Conservation (phyloP, 2,888 invertebrate genomes). For the Drosophila gaucha region DNA sequence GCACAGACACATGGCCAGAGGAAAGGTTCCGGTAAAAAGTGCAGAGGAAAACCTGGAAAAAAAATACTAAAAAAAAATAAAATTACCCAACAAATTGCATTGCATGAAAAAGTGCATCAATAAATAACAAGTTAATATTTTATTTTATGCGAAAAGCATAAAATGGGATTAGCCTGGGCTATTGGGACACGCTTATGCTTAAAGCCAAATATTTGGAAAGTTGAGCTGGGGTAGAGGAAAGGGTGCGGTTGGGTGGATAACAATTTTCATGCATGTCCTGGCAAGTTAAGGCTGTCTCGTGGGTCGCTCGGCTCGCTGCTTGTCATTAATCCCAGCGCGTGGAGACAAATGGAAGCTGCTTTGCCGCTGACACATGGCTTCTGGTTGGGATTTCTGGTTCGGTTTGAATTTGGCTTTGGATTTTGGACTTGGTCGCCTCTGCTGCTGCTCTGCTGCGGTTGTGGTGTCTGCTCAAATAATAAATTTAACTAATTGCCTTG, state of each 20-base stretch:
- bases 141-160: slow-evolving; percentile 54
- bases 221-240: not conserved
- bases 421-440: slow-evolving; percentile 22
- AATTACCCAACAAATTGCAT: slow-evolving; percentile 35
- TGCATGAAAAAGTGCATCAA: slow-evolving; percentile 59
- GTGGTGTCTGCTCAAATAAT: slow-evolving; percentile 71
- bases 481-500: slow-evolving; percentile 78
- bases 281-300: slow-evolving; percentile 27
- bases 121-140: slow-evolving; percentile 72
- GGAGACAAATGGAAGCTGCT: slow-evolving; percentile 75
- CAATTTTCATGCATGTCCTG: slow-evolving; percentile 49
- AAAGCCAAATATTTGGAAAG: slow-evolving; percentile 54
- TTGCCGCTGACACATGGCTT: slow-evolving; percentile 57
- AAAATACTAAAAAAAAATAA: not conserved
- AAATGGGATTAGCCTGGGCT: slow-evolving; percentile 60
- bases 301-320: slow-evolving; percentile 51
- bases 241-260: slow-evolving; percentile 17
- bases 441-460: slow-evolving; percentile 52
- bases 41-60: too few relatives aligned
- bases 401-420: slow-evolving; percentile 20
- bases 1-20: slow-evolving; percentile 12
- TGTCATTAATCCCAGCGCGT: slow-evolving; percentile 75
- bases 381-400: slow-evolving; percentile 25
- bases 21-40: slow-evolving; percentile 17
- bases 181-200: slow-evolving; percentile 32